These are phyloP conservation scores for Drosophila recens DNA, from an alignment of 2,888 invertebrate genomes.

Conservation along the genomic window DNA sequence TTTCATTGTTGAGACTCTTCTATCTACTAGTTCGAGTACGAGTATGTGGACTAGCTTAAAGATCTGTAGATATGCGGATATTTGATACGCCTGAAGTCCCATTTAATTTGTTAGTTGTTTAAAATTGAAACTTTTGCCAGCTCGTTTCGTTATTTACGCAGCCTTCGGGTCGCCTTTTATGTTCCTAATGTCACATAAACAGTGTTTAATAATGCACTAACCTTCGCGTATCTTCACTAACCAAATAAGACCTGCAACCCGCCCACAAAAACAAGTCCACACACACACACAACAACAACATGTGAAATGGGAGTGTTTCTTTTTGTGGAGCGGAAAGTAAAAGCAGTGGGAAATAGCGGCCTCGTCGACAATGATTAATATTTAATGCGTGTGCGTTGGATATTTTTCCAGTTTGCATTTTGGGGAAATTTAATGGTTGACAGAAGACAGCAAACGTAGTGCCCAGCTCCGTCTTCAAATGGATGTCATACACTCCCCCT, in stretches of 20 bases:
- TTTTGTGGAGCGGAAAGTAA: slow-evolving; percentile 1
- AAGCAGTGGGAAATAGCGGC: slow-evolving; percentile 23
- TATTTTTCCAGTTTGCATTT: slow-evolving; percentile 70
- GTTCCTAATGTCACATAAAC: slow-evolving; percentile 82
- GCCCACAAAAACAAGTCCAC: slow-evolving; percentile 7
- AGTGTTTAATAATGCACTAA: slow-evolving; percentile 78
- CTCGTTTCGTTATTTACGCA: slow-evolving; percentile 52
- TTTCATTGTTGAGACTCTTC: slow-evolving; percentile 19
- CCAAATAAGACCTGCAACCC: slow-evolving; percentile 63
- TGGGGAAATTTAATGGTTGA: slow-evolving; percentile 77
- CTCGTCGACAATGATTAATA: slow-evolving; percentile 74
- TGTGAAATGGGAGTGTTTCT: slow-evolving; percentile 4
- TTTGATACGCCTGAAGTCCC: slow-evolving; percentile 36
- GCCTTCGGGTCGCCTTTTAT: slow-evolving; percentile 65
- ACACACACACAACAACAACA: not conserved
- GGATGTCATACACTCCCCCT: not conserved
- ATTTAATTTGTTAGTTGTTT: slow-evolving; percentile 24
- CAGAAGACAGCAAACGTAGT: slow-evolving; percentile 23
- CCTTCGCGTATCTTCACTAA: slow-evolving; percentile 69
- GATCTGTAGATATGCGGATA: slow-evolving; percentile 15
- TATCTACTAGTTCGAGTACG: not conserved
- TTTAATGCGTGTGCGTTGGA: slow-evolving; percentile 74
- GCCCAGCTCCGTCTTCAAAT: slow-evolving; percentile 1
- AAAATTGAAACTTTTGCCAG: slow-evolving; percentile 19
- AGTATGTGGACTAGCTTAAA: not conserved